These are phyloP conservation scores for Trachythela sp. DNA, from an alignment of 64 coral and sea anemone species.

Conservation along the genomic window DNA sequence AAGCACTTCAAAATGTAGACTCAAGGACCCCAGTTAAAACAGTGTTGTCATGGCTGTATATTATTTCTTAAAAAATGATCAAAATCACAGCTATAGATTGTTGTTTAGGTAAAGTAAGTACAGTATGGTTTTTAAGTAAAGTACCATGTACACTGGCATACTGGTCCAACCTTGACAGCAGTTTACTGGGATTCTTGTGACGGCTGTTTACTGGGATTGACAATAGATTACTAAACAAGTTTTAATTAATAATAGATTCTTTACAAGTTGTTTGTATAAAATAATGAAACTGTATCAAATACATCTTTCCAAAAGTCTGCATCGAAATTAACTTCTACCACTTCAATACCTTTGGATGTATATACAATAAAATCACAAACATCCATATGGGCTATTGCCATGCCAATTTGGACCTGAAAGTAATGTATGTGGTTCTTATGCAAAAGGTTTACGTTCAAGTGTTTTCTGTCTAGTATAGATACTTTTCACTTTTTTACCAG, in stretches of 20 bases:
- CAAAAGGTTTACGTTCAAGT: conserved; percentile 36
- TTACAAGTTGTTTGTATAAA: conserved; percentile 44
- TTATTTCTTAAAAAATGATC: too few species aligned
- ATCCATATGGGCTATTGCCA: conserved; percentile 37
- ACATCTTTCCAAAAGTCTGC: conserved; percentile 47
- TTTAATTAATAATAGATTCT: conserved; percentile 59
- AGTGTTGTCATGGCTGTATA: too few species aligned
- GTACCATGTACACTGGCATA: too few species aligned
- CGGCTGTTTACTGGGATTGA: too few species aligned
- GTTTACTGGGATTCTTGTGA: too few species aligned
- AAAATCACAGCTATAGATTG: too few species aligned
- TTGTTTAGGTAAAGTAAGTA: too few species aligned
- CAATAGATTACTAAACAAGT: too few species aligned
- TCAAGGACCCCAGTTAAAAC: too few species aligned
- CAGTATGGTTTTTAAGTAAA: too few species aligned
- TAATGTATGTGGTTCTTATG: conserved; percentile 44
- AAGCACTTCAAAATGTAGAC: too few species aligned
- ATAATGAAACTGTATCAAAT: conserved; percentile 29
- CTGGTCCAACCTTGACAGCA: too few species aligned
- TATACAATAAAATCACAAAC: conserved; percentile 66
- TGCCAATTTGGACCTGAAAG: conserved; percentile 57
- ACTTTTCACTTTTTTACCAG: conserved; percentile 59
- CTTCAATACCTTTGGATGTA: conserved; percentile 44
- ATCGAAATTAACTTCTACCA: conserved; percentile 49
- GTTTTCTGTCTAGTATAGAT: conserved; percentile 59